A percentile compares a stretch with the other conserved stretches of the same genome.
Conservation (phyloP, 2,113 vertebrate genomes). For the Lethenteron reissneri region DNA sequence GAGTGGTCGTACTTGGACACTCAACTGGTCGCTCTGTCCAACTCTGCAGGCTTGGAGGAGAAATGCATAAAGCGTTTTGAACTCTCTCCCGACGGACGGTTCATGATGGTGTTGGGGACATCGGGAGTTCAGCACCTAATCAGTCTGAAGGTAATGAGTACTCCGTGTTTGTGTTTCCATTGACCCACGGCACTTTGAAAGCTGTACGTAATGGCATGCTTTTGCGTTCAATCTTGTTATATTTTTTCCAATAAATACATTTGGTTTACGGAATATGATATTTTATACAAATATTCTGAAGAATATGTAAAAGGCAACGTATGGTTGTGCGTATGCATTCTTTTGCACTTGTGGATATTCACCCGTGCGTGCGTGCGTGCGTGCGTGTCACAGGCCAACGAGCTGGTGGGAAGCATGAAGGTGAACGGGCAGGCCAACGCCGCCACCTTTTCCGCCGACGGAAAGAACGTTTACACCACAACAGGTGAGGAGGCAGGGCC, state of each 20-base stretch:
- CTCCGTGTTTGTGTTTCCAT: too few species aligned
- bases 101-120: conserved; percentile 52
- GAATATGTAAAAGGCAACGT: too few species aligned
- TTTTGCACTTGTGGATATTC: too few species aligned
- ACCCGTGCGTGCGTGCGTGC: conserved; percentile 8
- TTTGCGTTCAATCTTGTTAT: too few species aligned
- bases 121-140: conserved; percentile 61
- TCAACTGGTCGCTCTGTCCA: too few species aligned
- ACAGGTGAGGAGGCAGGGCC: conserved; percentile 29
- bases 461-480: conserved; percentile 42
- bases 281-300: too few species aligned
- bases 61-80: conserved; percentile 46
- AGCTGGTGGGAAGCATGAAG: conserved; percentile 61
- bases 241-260: too few species aligned
- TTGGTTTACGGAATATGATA: too few species aligned
- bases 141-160: conserved; percentile 43
- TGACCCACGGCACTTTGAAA: too few species aligned
- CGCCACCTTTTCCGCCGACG: conserved; percentile 41
- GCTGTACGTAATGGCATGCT: too few species aligned
- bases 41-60: conserved; percentile 46
- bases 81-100: conserved; percentile 53
- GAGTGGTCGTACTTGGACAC: too few species aligned
- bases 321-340: too few species aligned
- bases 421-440: conserved; percentile 40
- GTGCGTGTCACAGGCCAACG: conserved; percentile 40